Percentiles rank a stretch among this genome's conserved stretches.
Conservation (phyloP, 2,888 invertebrate species). For the Steinernema scapterisci region DNA sequence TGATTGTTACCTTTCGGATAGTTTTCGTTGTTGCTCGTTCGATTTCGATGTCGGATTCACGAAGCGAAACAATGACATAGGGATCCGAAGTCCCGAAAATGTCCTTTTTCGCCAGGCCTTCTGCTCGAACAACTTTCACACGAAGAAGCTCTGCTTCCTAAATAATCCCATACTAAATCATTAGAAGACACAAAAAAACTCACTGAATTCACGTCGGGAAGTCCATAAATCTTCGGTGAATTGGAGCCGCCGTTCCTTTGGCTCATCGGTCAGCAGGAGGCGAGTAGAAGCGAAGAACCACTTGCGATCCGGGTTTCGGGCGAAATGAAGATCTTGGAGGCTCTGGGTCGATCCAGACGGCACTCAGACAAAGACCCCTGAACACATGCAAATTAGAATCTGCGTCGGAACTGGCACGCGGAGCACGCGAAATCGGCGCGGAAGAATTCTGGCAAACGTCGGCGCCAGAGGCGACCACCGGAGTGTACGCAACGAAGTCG, state of each 20-base stretch:
- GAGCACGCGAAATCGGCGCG: background rate
- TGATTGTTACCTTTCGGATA: conserved; percentile 84
- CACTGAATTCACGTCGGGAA: conserved; percentile 27
- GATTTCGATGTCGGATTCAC: conserved; percentile 76
- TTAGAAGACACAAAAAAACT: background rate
- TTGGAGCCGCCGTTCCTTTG: background rate
- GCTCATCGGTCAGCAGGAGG: background rate
- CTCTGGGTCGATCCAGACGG: conserved; percentile 1
- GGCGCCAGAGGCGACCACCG: no score
- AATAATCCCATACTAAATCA: background rate
- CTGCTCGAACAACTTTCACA: conserved; percentile 83
- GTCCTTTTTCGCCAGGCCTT: conserved; percentile 93
- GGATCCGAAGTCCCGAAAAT: conserved; percentile 99
- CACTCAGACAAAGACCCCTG: background rate
- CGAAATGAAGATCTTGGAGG: background rate
- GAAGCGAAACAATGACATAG: conserved; percentile 87
- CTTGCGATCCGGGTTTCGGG: background rate
- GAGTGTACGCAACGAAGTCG: no score
- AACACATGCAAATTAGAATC: no score
- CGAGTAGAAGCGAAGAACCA: background rate
- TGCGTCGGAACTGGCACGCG: background rate
- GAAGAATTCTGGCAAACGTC: no score
- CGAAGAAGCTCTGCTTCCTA: conserved; percentile 86
- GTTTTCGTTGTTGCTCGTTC: conserved; percentile 90
- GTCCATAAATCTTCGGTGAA: conserved; percentile 19